Conservation (phyloP, 2,797 vertebrate species). For the Oceanodroma leucorhoa region DNA sequence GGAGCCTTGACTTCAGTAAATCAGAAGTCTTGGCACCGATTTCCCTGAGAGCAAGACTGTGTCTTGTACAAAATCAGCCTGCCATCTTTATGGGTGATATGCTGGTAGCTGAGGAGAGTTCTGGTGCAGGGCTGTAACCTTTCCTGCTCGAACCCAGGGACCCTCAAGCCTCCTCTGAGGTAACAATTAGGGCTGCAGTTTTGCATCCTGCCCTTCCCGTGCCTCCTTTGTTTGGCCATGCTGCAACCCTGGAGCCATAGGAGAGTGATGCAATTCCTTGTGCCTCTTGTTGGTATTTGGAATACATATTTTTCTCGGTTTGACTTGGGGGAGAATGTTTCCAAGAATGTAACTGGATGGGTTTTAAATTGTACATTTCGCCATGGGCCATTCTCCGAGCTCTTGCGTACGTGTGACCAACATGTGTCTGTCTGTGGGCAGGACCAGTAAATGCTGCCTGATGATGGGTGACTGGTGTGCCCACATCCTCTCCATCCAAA, state of each 20-base stretch:
- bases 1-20: not conserved
- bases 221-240: rapidly evolving
- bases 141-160: not conserved
- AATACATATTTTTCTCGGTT: not conserved
- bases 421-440: not conserved
- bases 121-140: not conserved
- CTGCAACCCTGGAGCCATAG: not conserved
- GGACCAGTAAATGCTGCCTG: not conserved
- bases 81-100: not conserved
- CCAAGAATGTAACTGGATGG: conserved; percentile 9
- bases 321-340: not conserved
- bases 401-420: rapidly evolving
- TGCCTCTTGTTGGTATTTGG: not conserved
- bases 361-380: conserved; percentile 31
- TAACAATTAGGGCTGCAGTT: not conserved
- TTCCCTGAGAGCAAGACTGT: not conserved
- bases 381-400: not conserved
- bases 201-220: not conserved
- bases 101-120: not conserved
- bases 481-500: conserved; percentile 42
- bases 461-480: not conserved
- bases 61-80: not conserved
- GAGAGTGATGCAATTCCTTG: not conserved
- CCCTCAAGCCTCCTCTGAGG: not conserved
- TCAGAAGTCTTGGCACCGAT: not conserved